These are phyloP conservation scores for Torymus aiolomorphi DNA, from an alignment of 2,888 invertebrate genomes.

Conservation along the genomic window DNA sequence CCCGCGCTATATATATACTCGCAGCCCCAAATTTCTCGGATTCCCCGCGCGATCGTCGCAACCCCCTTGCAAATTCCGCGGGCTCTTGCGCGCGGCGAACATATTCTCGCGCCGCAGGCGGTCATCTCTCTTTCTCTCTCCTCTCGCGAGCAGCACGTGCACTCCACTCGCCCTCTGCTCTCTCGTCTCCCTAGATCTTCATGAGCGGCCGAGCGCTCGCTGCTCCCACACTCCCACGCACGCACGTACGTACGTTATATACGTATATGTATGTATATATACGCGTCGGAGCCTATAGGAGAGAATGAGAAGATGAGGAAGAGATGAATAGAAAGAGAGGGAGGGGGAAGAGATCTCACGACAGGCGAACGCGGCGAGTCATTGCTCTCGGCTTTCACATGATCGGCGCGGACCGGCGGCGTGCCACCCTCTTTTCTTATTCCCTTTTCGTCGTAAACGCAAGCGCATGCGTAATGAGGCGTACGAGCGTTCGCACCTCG, in stretches of 20 bases:
- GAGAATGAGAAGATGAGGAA: conserved; percentile 29
- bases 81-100: conserved; percentile 15
- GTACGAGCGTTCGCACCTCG: not conserved
- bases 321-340: conserved; percentile 37
- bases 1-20: not conserved
- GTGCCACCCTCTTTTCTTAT: conserved; percentile 8
- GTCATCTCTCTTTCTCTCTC: conserved; percentile 32
- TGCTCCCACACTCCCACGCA: conserved; percentile 54
- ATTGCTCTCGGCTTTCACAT: conserved; percentile 57
- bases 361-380: conserved; percentile 56
- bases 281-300: not conserved
- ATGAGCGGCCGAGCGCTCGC: conserved; percentile 30
- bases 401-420: conserved; percentile 28
- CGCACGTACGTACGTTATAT: not conserved
- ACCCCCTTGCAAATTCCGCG: conserved; percentile 39
- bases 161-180: not conserved
- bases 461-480: conserved; percentile 16
- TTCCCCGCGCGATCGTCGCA: conserved; percentile 14
- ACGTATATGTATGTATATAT: not conserved
- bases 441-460: conserved; percentile 19
- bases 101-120: conserved; percentile 49
- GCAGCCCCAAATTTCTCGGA: conserved; percentile 41
- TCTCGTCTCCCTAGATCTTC: conserved; percentile 37
- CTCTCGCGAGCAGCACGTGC: not conserved
- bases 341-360: conserved; percentile 51